phyloP scores from a whole-genome alignment of 2,797 vertebrate species.

The Pangasius djambal region DNA sequence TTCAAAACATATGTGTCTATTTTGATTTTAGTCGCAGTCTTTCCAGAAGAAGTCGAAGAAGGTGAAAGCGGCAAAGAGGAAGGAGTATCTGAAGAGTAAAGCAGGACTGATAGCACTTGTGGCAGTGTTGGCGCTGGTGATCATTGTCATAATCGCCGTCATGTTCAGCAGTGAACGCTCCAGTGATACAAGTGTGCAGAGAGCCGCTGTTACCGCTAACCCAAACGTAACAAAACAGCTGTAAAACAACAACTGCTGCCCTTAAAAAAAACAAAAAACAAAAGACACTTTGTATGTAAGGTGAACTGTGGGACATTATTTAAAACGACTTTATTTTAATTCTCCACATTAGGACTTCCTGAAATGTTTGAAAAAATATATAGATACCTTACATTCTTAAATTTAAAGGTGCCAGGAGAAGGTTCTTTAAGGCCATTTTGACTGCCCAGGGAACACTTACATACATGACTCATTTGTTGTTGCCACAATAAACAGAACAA shows the following conservation, averaged over 20 bases:
- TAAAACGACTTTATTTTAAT: not conserved
- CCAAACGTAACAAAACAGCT: slow-evolving; percentile 10
- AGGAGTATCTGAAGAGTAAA: slow-evolving; percentile 71
- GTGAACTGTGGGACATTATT: not conserved
- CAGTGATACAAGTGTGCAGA: not conserved
- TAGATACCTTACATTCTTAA: not conserved
- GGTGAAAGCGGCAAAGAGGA: slow-evolving; percentile 66
- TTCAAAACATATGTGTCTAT: not conserved
- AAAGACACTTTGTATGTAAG: not conserved
- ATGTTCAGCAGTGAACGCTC: slow-evolving; percentile 40
- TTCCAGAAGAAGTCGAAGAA: slow-evolving; percentile 66
- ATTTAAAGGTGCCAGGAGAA: not conserved
- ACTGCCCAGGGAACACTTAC: not conserved
- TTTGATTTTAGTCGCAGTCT: slow-evolving; percentile 62
- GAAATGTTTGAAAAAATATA: not conserved
- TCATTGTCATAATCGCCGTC: slow-evolving; percentile 59
- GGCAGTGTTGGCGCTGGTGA: slow-evolving; percentile 35
- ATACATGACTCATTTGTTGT: not conserved
- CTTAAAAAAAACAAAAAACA: not conserved
- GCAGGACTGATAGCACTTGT: slow-evolving; percentile 55
- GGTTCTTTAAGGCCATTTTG: slow-evolving; percentile 1
- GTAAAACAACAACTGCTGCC: not conserved
- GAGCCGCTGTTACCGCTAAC: not conserved
- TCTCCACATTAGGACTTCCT: not conserved
- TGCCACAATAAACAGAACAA: slow-evolving; percentile 11